Evolutionary conservation across 2,888 invertebrate species (phyloP), one percentile per base, ranked within the genome.

Genomic region (Cryptophagus acutangulus): DNA sequence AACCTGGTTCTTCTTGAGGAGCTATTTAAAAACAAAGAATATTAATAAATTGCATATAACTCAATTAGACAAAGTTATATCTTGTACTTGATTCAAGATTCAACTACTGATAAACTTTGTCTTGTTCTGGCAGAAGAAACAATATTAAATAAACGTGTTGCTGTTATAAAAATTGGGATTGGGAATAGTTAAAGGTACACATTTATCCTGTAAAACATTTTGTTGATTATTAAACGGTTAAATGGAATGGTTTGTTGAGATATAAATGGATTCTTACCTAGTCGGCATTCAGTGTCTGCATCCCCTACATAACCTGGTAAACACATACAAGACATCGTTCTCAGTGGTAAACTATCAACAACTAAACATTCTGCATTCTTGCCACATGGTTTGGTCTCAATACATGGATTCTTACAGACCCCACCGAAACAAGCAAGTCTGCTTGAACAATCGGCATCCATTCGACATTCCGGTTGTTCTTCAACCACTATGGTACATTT

Each of bases 281-380:
- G 78, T 62, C 75, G 78, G 66, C 92, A 93, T 67, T 86, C 82
- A 47, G 84, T 77, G 54, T 90, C 87, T 6, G 92, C 90, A 67
- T 92, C 89, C 51, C 92, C 92, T 52, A 84, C 76, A 57, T 81
- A 85, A 46, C 89, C 89, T 43, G 81, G 81, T 46, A 85, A 77
- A 63, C 92, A 93, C 61, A 86, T 81, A 65, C 92, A 92, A 43
- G 87, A 81, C 79, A 92, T 87, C 4, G 90, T 89, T 53, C 91
- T 78, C 70, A 89, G 76, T 3, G 92, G 92, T 48, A 91, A 70
- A 0, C 89, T 88, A 60, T 91, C 86, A 15, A 89, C 82, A 6
- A 92, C 91, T 5, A 82, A 78, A 63, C 93, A 93, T 51, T 83
- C 77, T 0, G 92, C 89, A 61, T 85, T 82, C 24, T 72, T 63